These are phyloP conservation scores for Heliangelus exortis DNA, from an alignment of 2,797 vertebrate genomes.

Conservation along the genomic window DNA sequence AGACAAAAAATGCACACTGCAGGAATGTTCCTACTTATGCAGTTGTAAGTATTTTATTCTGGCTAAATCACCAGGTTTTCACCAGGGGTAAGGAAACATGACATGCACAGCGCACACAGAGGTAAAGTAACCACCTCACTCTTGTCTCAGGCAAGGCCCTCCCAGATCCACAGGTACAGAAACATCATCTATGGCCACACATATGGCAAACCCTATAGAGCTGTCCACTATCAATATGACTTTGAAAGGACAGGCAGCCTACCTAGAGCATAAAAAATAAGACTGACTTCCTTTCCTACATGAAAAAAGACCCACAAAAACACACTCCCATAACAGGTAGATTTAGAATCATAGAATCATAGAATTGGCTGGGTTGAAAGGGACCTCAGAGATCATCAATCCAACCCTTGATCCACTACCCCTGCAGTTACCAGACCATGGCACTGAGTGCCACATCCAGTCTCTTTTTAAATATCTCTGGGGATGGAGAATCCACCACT, in stretches of 20 bases:
- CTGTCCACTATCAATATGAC: neutral
- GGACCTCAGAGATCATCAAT: too few species aligned
- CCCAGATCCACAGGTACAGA: neutral
- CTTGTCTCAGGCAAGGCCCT: neutral
- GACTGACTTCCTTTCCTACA: neutral
- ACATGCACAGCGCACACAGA: neutral
- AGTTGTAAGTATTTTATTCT: neutral
- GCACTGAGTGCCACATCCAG: too few species aligned
- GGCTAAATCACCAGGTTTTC: neutral
- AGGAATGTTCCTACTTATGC: neutral
- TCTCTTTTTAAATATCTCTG: too few species aligned
- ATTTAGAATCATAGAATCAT: too few species aligned
- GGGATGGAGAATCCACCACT: too few species aligned
- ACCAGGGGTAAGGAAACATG: neutral
- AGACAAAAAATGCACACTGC: neutral
- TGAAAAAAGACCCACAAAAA: neutral
- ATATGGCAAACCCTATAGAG: neutral
- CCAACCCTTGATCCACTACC: too few species aligned
- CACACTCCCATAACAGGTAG: neutral
- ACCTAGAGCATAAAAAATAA: neutral
- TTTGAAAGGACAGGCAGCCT: neutral
- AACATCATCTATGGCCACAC: neutral
- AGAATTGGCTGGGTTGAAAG: too few species aligned
- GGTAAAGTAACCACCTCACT: neutral
- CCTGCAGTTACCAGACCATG: too few species aligned